These are phyloP conservation scores for Enteromius radiatus DNA, from an alignment of 2,797 vertebrate genomes.

Conservation along the genomic window DNA sequence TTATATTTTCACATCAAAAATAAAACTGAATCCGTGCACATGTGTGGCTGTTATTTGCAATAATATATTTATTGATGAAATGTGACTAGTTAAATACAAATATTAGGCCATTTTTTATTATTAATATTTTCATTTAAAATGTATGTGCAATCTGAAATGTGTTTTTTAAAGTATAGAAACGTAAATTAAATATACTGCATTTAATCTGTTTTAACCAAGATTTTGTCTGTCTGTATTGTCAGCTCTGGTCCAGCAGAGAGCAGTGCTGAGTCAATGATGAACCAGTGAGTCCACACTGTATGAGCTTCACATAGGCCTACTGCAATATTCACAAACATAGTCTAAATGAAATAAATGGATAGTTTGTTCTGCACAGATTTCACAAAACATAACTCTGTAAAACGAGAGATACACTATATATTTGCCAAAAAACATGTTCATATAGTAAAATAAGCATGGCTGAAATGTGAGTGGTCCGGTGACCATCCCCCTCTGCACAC, in stretches of 20 bases:
- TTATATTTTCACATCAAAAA: slow-evolving; percentile 5
- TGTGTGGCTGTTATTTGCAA: not conserved
- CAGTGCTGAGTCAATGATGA: slow-evolving; percentile 43
- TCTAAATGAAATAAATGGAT: not conserved
- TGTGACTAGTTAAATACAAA: not conserved
- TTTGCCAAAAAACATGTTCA: slow-evolving; percentile 1
- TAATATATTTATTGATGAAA: not conserved
- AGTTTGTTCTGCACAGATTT: not conserved
- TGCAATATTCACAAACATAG: not conserved
- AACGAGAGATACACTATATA: not conserved
- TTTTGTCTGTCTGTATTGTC: slow-evolving; percentile 1
- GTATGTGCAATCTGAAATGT: not conserved
- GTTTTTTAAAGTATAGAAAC: not conserved
- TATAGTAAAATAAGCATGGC: not conserved
- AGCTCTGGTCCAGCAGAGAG: slow-evolving; percentile 44
- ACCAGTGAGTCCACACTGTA: not conserved
- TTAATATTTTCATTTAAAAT: not conserved
- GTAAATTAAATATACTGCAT: not conserved
- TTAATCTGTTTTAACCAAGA: not conserved
- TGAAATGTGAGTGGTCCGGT: slow-evolving; percentile 71
- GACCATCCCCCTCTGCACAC: slow-evolving; percentile 64
- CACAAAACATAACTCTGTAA: not conserved
- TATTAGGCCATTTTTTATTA: not conserved
- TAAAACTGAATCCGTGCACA: not conserved
- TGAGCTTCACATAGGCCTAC: not conserved